phyloP scores from a whole-genome alignment of 1,140 invertebrate species.

The Colletes latitarsis region DNA sequence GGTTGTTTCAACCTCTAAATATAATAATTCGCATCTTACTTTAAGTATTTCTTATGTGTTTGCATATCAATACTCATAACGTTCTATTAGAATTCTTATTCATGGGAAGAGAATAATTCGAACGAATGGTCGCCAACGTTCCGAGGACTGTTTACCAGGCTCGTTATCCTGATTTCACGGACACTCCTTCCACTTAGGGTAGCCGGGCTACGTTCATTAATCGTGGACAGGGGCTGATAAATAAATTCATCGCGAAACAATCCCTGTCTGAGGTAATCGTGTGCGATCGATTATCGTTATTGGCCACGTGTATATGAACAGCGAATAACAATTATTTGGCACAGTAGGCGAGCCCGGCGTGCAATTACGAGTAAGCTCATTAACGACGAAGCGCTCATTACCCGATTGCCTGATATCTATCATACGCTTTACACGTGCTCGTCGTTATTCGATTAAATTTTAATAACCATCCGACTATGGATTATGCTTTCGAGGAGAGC shows the following conservation, averaged over 20 bases:
- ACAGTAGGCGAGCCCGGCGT: neutral
- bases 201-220: slow-evolving; percentile 10
- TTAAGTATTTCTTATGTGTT: no score
- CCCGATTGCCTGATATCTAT: slow-evolving; percentile 41
- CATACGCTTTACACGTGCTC: slow-evolving; percentile 25
- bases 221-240: slow-evolving; percentile 1
- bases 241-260: slow-evolving; percentile 34
- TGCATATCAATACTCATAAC: no score
- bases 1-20: no score
- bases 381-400: slow-evolving; percentile 36
- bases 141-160: neutral
- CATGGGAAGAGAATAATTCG: no score
- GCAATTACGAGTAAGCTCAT: slow-evolving; percentile 48
- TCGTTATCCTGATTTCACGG: neutral
- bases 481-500: slow-evolving; percentile 1
- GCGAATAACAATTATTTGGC: slow-evolving; percentile 45
- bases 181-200: neutral
- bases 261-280: slow-evolving; percentile 2
- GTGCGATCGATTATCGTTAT: slow-evolving; percentile 37
- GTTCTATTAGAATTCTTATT: no score
- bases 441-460: slow-evolving; percentile 36
- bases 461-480: slow-evolving; percentile 23
- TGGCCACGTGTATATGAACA: slow-evolving; percentile 25
- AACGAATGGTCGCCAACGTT: neutral
- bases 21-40: no score